Percentiles rank a stretch among this genome's conserved stretches.
Evolutionary conservation across 2,888 invertebrate species (phyloP).

Genomic region (Helobdella robusta): DNA sequence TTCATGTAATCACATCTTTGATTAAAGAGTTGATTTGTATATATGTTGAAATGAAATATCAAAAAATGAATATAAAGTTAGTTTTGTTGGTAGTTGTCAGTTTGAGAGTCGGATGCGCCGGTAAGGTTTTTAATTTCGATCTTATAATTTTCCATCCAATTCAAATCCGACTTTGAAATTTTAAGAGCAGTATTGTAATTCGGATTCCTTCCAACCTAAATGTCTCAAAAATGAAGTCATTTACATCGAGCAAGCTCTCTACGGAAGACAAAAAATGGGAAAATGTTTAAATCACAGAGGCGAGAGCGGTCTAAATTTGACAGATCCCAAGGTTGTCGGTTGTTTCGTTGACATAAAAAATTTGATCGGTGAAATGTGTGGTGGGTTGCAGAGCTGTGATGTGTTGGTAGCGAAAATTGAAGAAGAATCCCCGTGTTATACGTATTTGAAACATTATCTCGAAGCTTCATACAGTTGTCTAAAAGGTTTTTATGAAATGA

Average conservation of each 20-base stretch:
- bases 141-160: too few species aligned
- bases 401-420: not conserved
- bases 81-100: not conserved
- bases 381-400: constrained; percentile 13
- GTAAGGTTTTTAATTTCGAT: too few species aligned
- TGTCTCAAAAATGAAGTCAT: constrained; percentile 12
- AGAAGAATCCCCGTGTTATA: not conserved
- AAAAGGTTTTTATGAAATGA: too few species aligned
- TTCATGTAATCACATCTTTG: too few species aligned
- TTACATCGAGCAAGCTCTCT: constrained; percentile 6
- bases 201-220: constrained; percentile 16
- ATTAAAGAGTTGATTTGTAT: too few species aligned
- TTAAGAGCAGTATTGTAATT: too few species aligned
- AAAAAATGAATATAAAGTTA: too few species aligned
- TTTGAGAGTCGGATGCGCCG: too few species aligned
- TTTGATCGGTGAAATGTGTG: not conserved
- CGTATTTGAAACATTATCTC: constrained; percentile 16
- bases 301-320: not conserved
- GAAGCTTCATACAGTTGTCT: too few species aligned
- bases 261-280: constrained; percentile 17
- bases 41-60: too few species aligned
- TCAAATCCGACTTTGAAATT: too few species aligned
- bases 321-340: constrained; percentile 8
- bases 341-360: constrained; percentile 13
- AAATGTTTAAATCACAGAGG: constrained; percentile 17